These are phyloP conservation scores for Eidolon dupreanum DNA, from an alignment of 2,797 vertebrate genomes.

Conservation along the genomic window DNA sequence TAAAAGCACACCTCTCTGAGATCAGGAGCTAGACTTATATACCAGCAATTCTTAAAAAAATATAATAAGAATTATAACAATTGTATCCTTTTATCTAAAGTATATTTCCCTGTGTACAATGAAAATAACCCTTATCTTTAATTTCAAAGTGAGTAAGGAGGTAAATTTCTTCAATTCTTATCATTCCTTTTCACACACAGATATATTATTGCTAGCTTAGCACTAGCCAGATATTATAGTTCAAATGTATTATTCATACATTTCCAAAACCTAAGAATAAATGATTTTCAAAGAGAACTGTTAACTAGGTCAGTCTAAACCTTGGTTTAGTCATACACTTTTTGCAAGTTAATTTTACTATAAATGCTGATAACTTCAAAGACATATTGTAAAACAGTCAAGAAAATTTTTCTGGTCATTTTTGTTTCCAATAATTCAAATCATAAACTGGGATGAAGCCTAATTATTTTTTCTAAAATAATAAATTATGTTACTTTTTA, in stretches of 20 bases:
- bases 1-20: not conserved
- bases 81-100: not conserved
- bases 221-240: not conserved
- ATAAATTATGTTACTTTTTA: not conserved
- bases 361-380: not conserved
- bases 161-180: not conserved
- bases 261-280: not conserved
- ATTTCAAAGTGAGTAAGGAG: not conserved
- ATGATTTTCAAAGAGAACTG: not conserved
- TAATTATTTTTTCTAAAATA: not conserved
- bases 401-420: not conserved
- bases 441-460: not conserved
- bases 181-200: not conserved
- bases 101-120: not conserved
- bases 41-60: not conserved
- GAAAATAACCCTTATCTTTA: not conserved
- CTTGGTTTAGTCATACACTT: not conserved
- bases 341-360: constrained; percentile 11
- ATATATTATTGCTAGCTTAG: not conserved
- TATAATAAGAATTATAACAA: not conserved
- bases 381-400: not conserved
- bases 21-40: not conserved
- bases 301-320: constrained; percentile 30
- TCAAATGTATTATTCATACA: not conserved
- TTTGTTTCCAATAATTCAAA: not conserved